Conservation (phyloP, 1,140 invertebrate species). For the Drosophila sulfurigaster region DNA sequence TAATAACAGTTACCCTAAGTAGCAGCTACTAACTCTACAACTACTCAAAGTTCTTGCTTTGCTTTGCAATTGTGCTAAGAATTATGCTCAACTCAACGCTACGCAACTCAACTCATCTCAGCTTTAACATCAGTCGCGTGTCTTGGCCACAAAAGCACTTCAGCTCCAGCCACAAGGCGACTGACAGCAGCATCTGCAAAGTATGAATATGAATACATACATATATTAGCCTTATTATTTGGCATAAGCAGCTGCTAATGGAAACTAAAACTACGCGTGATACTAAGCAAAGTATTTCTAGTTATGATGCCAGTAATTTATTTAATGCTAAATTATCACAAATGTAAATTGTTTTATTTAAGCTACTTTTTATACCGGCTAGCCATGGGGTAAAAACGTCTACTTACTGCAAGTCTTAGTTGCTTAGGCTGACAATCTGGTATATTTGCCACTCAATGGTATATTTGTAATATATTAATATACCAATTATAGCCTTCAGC, state of each 20-base stretch:
- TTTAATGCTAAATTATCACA: neutral
- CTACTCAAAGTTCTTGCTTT: neutral
- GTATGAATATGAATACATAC: slow-evolving; percentile 1
- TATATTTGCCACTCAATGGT: too few species aligned
- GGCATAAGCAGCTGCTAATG: slow-evolving; percentile 1
- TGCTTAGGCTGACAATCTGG: too few species aligned
- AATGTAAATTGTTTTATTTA: too few species aligned
- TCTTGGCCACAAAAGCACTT: slow-evolving; percentile 3
- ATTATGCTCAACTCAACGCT: too few species aligned
- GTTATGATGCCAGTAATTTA: neutral
- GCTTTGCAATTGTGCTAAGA: neutral
- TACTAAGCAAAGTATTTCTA: neutral
- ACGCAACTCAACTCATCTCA: neutral
- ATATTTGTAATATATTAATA: too few species aligned
- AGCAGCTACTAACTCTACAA: slow-evolving; percentile 25
- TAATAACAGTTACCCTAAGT: slow-evolving; percentile 43
- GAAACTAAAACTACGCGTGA: too few species aligned
- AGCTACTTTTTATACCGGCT: too few species aligned
- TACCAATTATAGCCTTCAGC: too few species aligned
- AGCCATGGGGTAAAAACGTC: too few species aligned
- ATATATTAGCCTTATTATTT: slow-evolving; percentile 4
- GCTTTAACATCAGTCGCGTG: neutral
- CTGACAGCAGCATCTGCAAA: neutral
- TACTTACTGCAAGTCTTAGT: too few species aligned
- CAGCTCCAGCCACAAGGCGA: neutral